Evolutionary conservation across 2,113 vertebrate species (phyloP).

Genomic region (Callaeas wilsoni): DNA sequence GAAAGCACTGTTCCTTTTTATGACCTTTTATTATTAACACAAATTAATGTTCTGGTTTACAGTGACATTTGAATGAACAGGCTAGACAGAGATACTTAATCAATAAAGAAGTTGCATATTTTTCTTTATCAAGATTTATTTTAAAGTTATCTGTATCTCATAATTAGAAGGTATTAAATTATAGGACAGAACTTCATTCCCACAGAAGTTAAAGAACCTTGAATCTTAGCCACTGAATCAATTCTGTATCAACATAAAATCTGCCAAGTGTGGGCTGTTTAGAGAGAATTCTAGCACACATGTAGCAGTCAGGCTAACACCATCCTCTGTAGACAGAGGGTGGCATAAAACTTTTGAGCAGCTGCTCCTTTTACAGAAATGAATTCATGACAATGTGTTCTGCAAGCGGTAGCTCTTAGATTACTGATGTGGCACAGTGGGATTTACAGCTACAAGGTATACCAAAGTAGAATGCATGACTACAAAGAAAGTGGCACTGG

Average conservation of each 20-base stretch:
- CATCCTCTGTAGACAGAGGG: neutral
- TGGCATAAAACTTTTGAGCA: neutral
- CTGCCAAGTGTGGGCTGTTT: slow-evolving; percentile 31
- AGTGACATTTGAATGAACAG: neutral
- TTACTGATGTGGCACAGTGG: neutral
- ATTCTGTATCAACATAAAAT: slow-evolving; percentile 13
- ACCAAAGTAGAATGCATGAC: neutral
- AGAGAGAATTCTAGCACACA: slow-evolving; percentile 34
- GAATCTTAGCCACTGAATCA: neutral
- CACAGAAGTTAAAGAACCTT: neutral
- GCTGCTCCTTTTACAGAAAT: neutral
- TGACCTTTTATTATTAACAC: neutral
- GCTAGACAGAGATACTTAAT: neutral
- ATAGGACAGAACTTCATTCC: neutral
- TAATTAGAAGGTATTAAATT: neutral
- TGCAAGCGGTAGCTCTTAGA: neutral
- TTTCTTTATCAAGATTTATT: neutral
- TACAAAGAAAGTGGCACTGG: neutral
- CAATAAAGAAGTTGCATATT: neutral
- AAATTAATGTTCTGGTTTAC: neutral
- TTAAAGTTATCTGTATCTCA: neutral
- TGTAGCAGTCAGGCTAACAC: slow-evolving; percentile 20
- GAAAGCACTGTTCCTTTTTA: neutral
- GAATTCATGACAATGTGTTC: neutral
- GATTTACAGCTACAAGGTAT: neutral